These are phyloP conservation scores for Passerina amoena DNA, from an alignment of 2,113 vertebrate species.

Conservation along the genomic window DNA sequence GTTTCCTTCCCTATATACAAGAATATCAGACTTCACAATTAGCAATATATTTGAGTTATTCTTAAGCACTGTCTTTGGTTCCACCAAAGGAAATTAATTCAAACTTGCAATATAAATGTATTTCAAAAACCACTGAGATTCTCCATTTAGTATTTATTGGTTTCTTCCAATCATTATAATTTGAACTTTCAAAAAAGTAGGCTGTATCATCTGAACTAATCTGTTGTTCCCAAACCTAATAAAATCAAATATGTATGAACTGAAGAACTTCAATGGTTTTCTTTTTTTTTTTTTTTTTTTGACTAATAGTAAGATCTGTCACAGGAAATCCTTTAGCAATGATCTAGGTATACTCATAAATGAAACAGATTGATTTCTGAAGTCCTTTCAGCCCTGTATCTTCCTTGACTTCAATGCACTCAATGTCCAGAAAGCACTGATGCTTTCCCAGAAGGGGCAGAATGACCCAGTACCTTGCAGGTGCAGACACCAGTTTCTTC, in stretches of 20 bases:
- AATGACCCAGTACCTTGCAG: slow-evolving; percentile 85
- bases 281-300: background rate
- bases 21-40: background rate
- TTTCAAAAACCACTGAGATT: background rate
- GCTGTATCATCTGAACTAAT: background rate
- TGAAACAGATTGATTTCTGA: background rate
- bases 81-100: background rate
- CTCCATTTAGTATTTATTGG: background rate
- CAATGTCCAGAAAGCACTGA: background rate
- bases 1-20: background rate
- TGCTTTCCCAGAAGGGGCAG: background rate
- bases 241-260: background rate
- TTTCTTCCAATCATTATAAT: background rate
- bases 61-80: background rate
- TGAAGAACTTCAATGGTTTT: background rate
- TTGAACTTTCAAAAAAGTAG: background rate
- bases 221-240: background rate
- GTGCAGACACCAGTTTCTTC: slow-evolving; percentile 77
- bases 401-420: background rate
- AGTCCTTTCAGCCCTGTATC: background rate
- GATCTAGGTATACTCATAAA: background rate
- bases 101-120: background rate
- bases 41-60: background rate
- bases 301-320: background rate
- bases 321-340: background rate